phyloP scores from a whole-genome alignment of 1,140 invertebrate genomes.

The Bombus picipes region DNA sequence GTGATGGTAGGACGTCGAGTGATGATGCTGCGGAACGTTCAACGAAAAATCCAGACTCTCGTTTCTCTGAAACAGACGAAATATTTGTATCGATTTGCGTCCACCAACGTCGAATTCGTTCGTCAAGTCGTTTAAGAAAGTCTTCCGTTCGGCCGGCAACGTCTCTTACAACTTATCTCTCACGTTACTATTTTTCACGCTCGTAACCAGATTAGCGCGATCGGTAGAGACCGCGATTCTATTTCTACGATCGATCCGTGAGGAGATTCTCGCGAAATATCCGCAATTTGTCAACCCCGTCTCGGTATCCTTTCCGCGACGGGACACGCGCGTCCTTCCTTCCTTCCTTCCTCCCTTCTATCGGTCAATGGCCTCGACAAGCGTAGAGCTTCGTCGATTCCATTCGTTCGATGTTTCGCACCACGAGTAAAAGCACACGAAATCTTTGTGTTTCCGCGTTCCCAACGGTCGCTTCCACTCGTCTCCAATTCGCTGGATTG shows the following conservation, averaged over 20 bases:
- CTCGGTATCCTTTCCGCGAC: not conserved
- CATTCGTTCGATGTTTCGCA: not conserved
- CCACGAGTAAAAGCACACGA: not conserved
- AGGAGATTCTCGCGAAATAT: not conserved
- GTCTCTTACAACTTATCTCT: too few species aligned
- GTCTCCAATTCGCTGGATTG: not conserved
- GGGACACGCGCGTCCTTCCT: not conserved
- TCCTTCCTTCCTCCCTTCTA: not conserved
- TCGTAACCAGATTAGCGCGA: too few species aligned
- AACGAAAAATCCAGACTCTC: conserved; percentile 89
- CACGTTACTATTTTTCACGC: accelerated
- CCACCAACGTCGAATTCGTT: not conserved
- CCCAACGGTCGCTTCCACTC: not conserved
- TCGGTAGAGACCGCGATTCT: not conserved
- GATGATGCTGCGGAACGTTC: conserved; percentile 85
- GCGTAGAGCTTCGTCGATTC: not conserved
- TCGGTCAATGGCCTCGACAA: conserved; percentile 8
- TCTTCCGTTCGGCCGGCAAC: too few species aligned
- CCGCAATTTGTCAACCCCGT: not conserved
- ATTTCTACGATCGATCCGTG: not conserved
- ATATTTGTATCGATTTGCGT: not conserved
- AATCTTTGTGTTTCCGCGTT: not conserved
- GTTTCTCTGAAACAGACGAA: conserved; percentile 87
- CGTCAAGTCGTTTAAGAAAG: too few species aligned
- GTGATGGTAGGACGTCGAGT: conserved; percentile 83